Percentiles rank a stretch among this genome's conserved stretches.
Evolutionary conservation across 2,888 invertebrate species (phyloP).

Genomic region (Tricholauxania praeusta): DNA sequence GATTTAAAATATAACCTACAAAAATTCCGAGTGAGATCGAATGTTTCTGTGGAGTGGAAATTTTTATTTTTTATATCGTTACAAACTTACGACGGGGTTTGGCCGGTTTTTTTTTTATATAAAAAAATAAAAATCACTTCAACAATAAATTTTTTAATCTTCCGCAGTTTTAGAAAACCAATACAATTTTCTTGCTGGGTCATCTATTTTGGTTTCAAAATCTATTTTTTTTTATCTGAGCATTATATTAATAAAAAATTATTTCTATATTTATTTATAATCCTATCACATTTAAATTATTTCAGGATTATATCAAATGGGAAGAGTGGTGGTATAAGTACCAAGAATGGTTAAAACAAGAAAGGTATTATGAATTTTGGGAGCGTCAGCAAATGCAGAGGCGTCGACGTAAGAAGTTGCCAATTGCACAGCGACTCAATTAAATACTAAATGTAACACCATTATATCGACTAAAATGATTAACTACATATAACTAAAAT

Average conservation of each 20-base stretch:
- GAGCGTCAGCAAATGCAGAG: constrained; percentile 67
- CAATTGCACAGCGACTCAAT: constrained; percentile 67
- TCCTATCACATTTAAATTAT: background rate
- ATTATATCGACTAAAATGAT: no score
- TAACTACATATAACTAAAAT: no score
- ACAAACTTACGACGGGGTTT: no score
- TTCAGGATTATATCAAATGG: constrained; percentile 88
- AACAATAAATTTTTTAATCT: no score
- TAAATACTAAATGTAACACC: constrained; percentile 45
- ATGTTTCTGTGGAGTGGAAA: no score
- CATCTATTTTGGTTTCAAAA: background rate
- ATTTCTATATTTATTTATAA: background rate
- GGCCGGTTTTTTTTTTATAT: no score
- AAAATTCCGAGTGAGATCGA: no score
- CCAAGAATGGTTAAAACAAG: constrained; percentile 86
- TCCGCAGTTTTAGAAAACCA: no score
- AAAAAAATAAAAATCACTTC: no score
- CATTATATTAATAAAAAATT: constrained; percentile 4
- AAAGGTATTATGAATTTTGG: constrained; percentile 69
- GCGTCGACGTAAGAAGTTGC: constrained; percentile 67
- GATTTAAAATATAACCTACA: no score
- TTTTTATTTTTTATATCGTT: no score
- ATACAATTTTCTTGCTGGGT: background rate
- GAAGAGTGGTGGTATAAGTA: constrained; percentile 94
- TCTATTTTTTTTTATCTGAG: background rate